Base-by-base conservation (phyloP, 1,140 invertebrate genomes). In the Lucilia cuprina region DNA sequence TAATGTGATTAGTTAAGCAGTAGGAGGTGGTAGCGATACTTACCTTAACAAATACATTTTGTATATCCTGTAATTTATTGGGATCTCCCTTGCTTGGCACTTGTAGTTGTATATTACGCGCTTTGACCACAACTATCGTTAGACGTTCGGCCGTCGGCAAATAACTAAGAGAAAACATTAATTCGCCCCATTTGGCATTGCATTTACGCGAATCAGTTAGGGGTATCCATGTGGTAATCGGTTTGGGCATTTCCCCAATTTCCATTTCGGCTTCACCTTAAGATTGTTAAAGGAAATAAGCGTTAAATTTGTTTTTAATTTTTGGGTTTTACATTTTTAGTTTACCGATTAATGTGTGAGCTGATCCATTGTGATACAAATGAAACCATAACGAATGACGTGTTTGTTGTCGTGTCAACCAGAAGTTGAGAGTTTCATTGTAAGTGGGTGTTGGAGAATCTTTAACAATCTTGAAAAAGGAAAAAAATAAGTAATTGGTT, bases 81-180 rank as follows among this genome's bases (percentile, higher is more conserved):
- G 35, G 70, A 47, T 55, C 88, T 96, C 95, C 86, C 10, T 89
- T 89, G 5, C 84, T 82, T 12, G 93, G 91, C 35, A 92, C 88
- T 17, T 92, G 88, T 78, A 92, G 87, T 49, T 94, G 94, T 3
- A 97, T 91, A 90, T 96, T 96, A 75, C 95, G 93, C 1, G 95
- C 96, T 88, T 96, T 96, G 30, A 96, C 94, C 12, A 97, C 93
- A 17, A 96, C 96, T 5, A 97, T 94, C 0, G 96, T 97, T 2
- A 97, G 93, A 74, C 96, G 93, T 87, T 96, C 96, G 41, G 95
- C 95, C 70, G 95, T 95, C 8, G 95, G 94, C 85, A 97, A 92
- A 88, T 96, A 97, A 85, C 95, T 95, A 1, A 97, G 91, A 0
- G 96, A 97, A 86, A 97, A 94, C 95, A 97, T 96, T 65, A 97